phyloP scores from a whole-genome alignment of 2,797 vertebrate genomes.

The Falco columbarius region DNA sequence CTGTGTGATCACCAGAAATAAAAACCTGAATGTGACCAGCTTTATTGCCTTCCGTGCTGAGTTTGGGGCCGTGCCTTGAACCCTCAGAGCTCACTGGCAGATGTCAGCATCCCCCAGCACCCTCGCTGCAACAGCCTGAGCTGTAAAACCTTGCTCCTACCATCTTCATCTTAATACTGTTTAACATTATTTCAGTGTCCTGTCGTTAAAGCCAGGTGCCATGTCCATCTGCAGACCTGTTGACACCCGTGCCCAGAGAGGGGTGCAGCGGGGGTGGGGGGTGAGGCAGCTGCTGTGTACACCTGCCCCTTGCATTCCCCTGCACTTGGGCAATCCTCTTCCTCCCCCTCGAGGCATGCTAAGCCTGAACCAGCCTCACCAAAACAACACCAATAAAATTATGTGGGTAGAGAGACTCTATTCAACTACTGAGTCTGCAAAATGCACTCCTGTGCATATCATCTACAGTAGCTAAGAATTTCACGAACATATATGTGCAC shows the following conservation, averaged over 20 bases:
- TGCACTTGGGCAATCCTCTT: neutral
- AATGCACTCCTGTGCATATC: neutral
- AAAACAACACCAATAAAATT: neutral
- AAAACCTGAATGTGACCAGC: neutral
- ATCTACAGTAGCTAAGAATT: neutral
- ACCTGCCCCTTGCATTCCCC: neutral
- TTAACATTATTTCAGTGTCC: accelerated
- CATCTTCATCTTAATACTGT: neutral
- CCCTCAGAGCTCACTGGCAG: neutral
- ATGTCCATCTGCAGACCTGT: neutral
- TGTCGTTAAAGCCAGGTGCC: neutral
- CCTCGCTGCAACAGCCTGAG: accelerated
- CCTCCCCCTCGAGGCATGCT: neutral
- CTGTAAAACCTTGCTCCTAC: neutral
- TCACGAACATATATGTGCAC: accelerated
- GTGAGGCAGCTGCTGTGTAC: neutral
- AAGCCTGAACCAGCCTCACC: neutral
- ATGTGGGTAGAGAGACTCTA: neutral
- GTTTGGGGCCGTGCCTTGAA: neutral
- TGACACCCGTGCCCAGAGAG: no score
- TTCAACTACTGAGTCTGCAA: neutral
- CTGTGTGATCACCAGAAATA: neutral
- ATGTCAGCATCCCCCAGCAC: neutral
- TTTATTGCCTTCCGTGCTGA: accelerated
- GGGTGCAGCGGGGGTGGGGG: neutral